These are phyloP conservation scores for Pristionchus pacificus DNA, from an alignment of 1,140 invertebrate genomes.

Conservation along the genomic window DNA sequence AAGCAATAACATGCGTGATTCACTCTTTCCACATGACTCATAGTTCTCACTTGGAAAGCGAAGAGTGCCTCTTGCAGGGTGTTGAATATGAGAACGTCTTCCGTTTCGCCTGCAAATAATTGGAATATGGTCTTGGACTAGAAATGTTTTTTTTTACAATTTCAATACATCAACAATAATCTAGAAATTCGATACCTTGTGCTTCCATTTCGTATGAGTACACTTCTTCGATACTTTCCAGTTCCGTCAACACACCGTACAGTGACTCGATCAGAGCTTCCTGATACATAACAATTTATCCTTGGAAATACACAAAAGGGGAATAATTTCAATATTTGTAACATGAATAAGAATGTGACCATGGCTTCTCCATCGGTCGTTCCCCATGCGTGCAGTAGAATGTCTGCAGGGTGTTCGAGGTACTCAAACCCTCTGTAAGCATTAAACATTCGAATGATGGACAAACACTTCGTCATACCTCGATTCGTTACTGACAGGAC, in stretches of 20 bases:
- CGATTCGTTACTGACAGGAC: too few species aligned
- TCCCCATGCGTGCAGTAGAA: slow-evolving; percentile 94
- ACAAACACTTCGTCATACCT: too few species aligned
- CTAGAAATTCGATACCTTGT: too few species aligned
- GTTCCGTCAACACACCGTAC: slow-evolving; percentile 64
- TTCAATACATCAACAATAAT: too few species aligned
- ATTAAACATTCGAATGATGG: too few species aligned
- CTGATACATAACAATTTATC: too few species aligned
- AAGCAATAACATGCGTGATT: too few species aligned
- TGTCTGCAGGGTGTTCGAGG: slow-evolving; percentile 92
- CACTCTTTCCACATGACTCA: too few species aligned
- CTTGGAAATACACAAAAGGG: too few species aligned
- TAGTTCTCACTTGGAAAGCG: slow-evolving; percentile 69
- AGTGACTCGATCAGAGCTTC: slow-evolving; percentile 90
- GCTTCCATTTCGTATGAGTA: slow-evolving; percentile 72
- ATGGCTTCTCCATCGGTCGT: slow-evolving; percentile 79
- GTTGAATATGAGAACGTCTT: slow-evolving; percentile 81
- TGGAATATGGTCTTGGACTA: too few species aligned
- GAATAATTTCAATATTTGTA: neutral
- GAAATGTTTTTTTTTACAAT: too few species aligned
- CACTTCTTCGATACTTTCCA: slow-evolving; percentile 34
- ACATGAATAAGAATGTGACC: slow-evolving; percentile 22
- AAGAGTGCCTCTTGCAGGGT: slow-evolving; percentile 92
- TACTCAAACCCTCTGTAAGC: slow-evolving; percentile 60
- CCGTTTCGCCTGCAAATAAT: slow-evolving; percentile 69